Conservation (phyloP, 2,888 invertebrate genomes). For the Tridacna crocea region DNA sequence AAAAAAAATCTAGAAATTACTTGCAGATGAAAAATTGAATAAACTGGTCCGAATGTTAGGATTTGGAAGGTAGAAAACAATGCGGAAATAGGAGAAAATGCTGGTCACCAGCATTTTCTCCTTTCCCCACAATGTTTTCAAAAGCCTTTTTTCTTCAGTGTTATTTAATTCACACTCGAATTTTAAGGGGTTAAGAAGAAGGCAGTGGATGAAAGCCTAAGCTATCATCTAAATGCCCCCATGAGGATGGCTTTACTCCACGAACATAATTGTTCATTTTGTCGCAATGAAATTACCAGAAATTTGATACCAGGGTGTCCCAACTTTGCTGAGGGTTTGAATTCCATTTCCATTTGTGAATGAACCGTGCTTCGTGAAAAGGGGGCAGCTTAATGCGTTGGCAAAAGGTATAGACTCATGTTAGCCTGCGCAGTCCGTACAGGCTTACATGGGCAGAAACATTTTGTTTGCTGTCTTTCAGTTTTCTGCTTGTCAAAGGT, state of each 20-base stretch:
- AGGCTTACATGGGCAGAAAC: too few species aligned
- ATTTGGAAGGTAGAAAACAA: background rate
- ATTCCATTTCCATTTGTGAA: conserved; percentile 8
- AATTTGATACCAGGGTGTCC: conserved; percentile 14
- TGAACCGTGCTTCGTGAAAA: too few species aligned
- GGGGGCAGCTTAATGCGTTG: too few species aligned
- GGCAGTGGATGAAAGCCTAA: background rate
- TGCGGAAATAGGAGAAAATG: background rate
- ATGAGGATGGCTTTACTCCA: background rate
- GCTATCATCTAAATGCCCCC: conserved; percentile 2
- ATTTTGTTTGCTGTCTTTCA: background rate
- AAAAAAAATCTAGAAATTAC: too few species aligned
- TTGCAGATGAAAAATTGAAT: too few species aligned
- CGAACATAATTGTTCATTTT: conserved; percentile 10
- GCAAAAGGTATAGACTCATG: too few species aligned
- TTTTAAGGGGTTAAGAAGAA: too few species aligned
- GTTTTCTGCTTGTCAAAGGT: too few species aligned
- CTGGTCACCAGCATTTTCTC: background rate
- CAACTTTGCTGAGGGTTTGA: background rate
- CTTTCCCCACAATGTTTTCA: background rate
- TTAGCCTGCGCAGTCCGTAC: too few species aligned
- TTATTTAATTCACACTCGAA: too few species aligned
- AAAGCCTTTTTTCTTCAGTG: background rate
- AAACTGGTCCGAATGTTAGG: background rate
- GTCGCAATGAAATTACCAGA: conserved; percentile 8